A percentile compares a stretch with the other conserved stretches of the same genome.
phyloP scores from a whole-genome alignment of 2,113 vertebrate genomes.

The Solenodon paradoxus region DNA sequence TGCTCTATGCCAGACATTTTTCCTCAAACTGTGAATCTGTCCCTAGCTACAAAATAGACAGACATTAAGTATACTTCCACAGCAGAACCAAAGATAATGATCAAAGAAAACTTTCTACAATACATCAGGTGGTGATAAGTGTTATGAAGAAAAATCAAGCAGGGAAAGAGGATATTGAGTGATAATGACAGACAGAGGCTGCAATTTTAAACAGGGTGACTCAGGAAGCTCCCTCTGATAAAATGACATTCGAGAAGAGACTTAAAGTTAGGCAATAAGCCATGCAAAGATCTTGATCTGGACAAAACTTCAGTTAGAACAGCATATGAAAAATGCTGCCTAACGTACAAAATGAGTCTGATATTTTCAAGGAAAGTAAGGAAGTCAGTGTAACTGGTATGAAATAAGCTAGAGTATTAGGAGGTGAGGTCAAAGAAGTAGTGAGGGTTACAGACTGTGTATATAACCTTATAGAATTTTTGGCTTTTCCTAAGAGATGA shows the following conservation, averaged over 20 bases:
- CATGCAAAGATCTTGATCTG: background rate
- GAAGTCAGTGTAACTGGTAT: background rate
- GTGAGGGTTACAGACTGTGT: background rate
- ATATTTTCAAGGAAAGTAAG: background rate
- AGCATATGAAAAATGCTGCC: background rate
- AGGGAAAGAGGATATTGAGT: background rate
- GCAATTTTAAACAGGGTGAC: background rate
- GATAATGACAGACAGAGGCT: background rate
- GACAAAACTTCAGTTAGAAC: background rate
- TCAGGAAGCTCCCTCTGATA: background rate
- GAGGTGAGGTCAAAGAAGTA: background rate
- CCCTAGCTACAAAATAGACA: background rate
- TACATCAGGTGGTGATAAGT: background rate
- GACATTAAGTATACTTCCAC: background rate
- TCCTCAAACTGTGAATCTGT: background rate
- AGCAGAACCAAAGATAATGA: background rate
- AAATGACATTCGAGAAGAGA: constrained; percentile 1
- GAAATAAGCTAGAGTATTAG: background rate
- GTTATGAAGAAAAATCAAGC: constrained; percentile 16
- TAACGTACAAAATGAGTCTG: background rate
- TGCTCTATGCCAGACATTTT: background rate
- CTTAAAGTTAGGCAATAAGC: background rate
- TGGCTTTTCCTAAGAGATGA: background rate
- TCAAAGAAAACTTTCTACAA: background rate
- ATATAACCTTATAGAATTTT: background rate